Percentiles rank a stretch among this genome's conserved stretches.
Conservation (phyloP, 1,140 invertebrate genomes). For the Penaeus indicus region DNA sequence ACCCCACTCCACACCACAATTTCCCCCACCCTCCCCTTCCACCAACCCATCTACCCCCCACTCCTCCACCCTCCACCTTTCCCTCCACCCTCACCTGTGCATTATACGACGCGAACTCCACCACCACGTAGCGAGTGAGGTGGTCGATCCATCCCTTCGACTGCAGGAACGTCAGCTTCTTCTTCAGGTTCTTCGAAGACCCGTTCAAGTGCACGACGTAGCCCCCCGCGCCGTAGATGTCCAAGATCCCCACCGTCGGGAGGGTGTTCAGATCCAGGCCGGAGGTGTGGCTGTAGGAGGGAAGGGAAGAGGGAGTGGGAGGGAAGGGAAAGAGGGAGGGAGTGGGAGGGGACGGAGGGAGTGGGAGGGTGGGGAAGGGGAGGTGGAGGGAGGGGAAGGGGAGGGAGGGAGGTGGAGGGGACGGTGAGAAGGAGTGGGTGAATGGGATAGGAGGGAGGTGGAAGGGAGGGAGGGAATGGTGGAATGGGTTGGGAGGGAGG, state of each 20-base stretch:
- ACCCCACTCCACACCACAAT: too few relatives aligned
- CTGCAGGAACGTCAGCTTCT: conserved; percentile 69
- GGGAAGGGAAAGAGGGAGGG: too few relatives aligned
- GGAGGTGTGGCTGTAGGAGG: conserved; percentile 31
- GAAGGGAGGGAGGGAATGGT: too few relatives aligned
- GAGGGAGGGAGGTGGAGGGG: too few relatives aligned
- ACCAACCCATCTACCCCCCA: too few relatives aligned
- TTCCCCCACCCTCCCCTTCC: too few relatives aligned
- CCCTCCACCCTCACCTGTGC: conserved; percentile 67
- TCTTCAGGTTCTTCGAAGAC: conserved; percentile 68
- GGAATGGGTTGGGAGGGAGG: neutral
- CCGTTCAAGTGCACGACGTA: conserved; percentile 73
- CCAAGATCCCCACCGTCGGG: conserved; percentile 64
- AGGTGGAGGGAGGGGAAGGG: too few relatives aligned
- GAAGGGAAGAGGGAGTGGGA: neutral
- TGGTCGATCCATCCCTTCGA: conserved; percentile 73
- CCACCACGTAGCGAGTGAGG: conserved; percentile 74
- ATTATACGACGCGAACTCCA: conserved; percentile 76
- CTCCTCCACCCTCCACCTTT: too few relatives aligned
- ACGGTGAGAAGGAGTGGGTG: too few relatives aligned
- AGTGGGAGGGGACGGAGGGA: too few relatives aligned
- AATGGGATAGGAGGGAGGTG: too few relatives aligned
- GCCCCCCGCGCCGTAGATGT: conserved; percentile 74
- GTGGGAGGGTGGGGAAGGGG: too few relatives aligned
- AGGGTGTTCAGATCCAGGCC: conserved; percentile 20